Percentiles rank a stretch among this genome's conserved stretches.
Evolutionary conservation across 2,888 invertebrate species (phyloP).

Genomic region (Fragum sueziense): DNA sequence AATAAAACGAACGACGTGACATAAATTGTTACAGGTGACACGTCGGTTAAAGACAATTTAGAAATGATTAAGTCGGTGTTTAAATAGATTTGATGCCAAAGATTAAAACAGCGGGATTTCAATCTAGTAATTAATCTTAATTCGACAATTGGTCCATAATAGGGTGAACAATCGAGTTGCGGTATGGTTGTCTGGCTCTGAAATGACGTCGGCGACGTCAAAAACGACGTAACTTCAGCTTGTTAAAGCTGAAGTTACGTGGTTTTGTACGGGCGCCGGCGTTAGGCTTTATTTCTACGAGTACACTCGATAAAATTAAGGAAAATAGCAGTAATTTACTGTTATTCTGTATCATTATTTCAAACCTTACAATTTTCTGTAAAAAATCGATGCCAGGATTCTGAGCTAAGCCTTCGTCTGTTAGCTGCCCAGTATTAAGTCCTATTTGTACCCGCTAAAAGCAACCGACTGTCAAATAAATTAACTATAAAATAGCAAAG

Average conservation of each 20-base stretch:
- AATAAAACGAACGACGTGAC: constrained; percentile 11
- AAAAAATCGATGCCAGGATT: constrained; percentile 66
- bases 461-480: constrained; percentile 74
- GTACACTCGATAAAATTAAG: constrained; percentile 66
- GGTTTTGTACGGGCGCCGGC: no score
- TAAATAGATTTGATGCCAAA: constrained; percentile 17
- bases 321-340: constrained; percentile 73
- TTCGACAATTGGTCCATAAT: constrained; percentile 45
- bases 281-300: constrained; percentile 38
- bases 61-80: constrained; percentile 13
- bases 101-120: constrained; percentile 18
- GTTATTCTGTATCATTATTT: constrained; percentile 71
- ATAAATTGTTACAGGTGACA: not conserved
- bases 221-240: no score
- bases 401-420: constrained; percentile 52
- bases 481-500: constrained; percentile 71
- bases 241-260: no score
- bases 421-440: constrained; percentile 46
- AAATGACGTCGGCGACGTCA: no score
- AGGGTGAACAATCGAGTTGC: constrained; percentile 12
- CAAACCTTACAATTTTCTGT: constrained; percentile 69
- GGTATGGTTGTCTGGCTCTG: not conserved
- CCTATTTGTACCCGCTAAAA: constrained; percentile 66
- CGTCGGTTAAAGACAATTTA: constrained; percentile 13
- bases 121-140: constrained; percentile 39